phyloP scores from a whole-genome alignment of 2,888 invertebrate species.

The Cerastis rubricosa region DNA sequence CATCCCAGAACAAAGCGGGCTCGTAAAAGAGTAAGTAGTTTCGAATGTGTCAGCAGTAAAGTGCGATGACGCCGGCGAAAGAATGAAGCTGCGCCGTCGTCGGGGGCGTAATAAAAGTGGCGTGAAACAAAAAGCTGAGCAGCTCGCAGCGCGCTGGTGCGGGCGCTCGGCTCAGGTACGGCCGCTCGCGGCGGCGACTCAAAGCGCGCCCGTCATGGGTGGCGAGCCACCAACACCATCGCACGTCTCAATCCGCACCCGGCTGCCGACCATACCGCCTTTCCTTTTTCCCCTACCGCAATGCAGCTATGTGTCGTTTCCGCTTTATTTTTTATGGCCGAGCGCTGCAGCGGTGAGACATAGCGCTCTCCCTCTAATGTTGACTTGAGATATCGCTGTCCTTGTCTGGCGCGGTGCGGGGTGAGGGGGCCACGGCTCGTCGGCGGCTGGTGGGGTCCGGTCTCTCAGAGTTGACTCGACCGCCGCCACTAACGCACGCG shows the following conservation, averaged over 20 bases:
- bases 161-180: slow-evolving; percentile 73
- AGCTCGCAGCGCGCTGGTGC: slow-evolving; percentile 71
- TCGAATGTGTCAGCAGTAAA: slow-evolving; percentile 87
- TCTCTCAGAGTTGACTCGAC: slow-evolving; percentile 87
- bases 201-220: slow-evolving; percentile 90
- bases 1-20: slow-evolving; percentile 83
- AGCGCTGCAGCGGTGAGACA: slow-evolving; percentile 89
- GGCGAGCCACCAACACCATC: slow-evolving; percentile 90
- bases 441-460: slow-evolving; percentile 84
- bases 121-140: slow-evolving; percentile 86
- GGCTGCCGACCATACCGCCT: slow-evolving; percentile 88
- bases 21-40: slow-evolving; percentile 88
- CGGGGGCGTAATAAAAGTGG: slow-evolving; percentile 89
- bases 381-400: slow-evolving; percentile 80
- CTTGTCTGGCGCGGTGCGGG: slow-evolving; percentile 78
- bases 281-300: slow-evolving; percentile 90
- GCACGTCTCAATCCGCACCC: slow-evolving; percentile 91
- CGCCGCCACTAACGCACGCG: slow-evolving; percentile 82
- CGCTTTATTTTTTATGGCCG: slow-evolving; percentile 89
- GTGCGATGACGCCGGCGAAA: slow-evolving; percentile 81
- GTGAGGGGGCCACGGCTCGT: slow-evolving; percentile 77
- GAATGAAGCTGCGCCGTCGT: slow-evolving; percentile 79
- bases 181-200: slow-evolving; percentile 80
- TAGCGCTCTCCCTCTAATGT: slow-evolving; percentile 84
- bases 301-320: slow-evolving; percentile 90